These are phyloP conservation scores for Apteryx owenii DNA, from an alignment of 2,113 vertebrate genomes.

Conservation along the genomic window DNA sequence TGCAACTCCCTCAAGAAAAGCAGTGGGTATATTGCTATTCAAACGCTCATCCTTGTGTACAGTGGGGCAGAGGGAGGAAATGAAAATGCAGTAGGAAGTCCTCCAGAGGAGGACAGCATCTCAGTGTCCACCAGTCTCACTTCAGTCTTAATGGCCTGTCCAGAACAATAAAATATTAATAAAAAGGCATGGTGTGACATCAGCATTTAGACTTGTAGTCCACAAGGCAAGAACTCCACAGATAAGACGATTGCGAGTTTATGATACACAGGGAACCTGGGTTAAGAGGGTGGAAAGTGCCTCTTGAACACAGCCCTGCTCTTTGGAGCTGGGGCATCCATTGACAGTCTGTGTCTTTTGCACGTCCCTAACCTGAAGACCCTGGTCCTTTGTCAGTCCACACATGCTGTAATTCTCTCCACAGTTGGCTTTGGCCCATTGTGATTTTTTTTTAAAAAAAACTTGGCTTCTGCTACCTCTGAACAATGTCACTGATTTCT, in stretches of 20 bases:
- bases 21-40: conserved; percentile 13
- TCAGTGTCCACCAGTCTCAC: neutral
- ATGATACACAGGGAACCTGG: neutral
- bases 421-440: conserved; percentile 43
- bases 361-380: neutral
- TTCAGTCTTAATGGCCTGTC: neutral
- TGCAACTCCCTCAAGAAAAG: neutral
- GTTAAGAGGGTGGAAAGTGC: neutral
- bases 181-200: conserved; percentile 28
- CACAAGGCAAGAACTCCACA: conserved; percentile 68
- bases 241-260: conserved; percentile 9
- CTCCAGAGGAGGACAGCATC: conserved; percentile 8
- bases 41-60: neutral
- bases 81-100: neutral
- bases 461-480: conserved; percentile 90
- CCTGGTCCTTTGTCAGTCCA: neutral
- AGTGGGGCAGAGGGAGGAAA: neutral
- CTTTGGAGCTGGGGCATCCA: neutral
- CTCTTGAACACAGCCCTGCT: conserved; percentile 7
- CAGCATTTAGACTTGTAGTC: conserved; percentile 22
- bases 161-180: neutral
- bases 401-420: neutral
- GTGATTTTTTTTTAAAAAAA: neutral
- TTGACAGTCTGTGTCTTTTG: neutral
- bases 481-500: conserved; percentile 97